Evolutionary conservation across 2,797 vertebrate species (phyloP).

Genomic region (Acipenser transmontanus): DNA sequence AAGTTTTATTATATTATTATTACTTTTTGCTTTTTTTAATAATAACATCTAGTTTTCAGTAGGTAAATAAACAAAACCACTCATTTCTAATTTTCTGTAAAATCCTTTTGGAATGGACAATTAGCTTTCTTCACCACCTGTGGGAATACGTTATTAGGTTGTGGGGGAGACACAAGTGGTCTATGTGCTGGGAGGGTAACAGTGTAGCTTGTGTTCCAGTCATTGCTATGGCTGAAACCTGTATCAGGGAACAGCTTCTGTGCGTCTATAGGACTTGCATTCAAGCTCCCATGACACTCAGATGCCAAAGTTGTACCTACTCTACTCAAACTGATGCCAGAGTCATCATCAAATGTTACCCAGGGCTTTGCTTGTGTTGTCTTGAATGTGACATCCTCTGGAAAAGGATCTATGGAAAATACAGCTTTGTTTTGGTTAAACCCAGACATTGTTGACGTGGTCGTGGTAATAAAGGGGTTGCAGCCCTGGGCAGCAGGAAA

Average conservation of each 20-base stretch:
- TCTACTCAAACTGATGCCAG: conserved; percentile 35
- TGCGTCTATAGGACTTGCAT: conserved; percentile 34
- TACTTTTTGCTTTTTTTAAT: conserved; percentile 6
- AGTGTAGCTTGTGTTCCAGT: conserved; percentile 56
- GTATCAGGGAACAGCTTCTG: conserved; percentile 45
- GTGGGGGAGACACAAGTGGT: conserved; percentile 56
- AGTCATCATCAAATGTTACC: conserved; percentile 88
- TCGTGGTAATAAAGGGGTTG: conserved; percentile 30
- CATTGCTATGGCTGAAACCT: conserved; percentile 47
- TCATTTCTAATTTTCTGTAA: conserved; percentile 67
- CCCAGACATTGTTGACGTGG: conserved; percentile 36
- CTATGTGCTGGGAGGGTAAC: conserved; percentile 56
- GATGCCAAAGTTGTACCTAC: conserved; percentile 33
- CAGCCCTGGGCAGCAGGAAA: conserved; percentile 32
- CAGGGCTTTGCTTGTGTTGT: conserved; percentile 64
- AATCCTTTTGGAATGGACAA: conserved; percentile 55
- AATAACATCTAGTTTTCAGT: no score
- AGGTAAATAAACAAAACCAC: neutral
- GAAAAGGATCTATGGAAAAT: conserved; percentile 31
- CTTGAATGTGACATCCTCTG: conserved; percentile 34
- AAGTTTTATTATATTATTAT: conserved; percentile 15
- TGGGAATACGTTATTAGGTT: conserved; percentile 33
- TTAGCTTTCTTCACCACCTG: conserved; percentile 45
- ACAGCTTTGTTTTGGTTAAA: conserved; percentile 31
- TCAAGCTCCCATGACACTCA: conserved; percentile 15